Evolutionary conservation across 1,140 invertebrate species (phyloP), one percentile per base, ranked within the genome.

Genomic region (Achroia grisella): DNA sequence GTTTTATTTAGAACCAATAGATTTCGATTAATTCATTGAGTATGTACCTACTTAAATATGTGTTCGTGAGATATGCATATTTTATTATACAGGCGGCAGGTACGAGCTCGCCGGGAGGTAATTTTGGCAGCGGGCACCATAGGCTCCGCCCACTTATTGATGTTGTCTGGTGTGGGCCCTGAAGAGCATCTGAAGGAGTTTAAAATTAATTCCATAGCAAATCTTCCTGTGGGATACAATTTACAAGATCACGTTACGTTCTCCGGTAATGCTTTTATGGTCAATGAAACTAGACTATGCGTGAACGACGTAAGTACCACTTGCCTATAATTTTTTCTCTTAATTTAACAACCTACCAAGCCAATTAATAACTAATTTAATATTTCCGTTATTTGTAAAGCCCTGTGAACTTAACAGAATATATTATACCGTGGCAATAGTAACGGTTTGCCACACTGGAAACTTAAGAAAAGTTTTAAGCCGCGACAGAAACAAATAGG

Each of bases 191-290:
- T 92, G 0, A 30, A 59, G 9, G 57, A 81, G 10, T 44, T 87
- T 8, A 73, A 78, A 12, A 91, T 93, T 15, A 47, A 73, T 0
- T 81, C 89, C 0, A 50, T 92, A 9, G 78, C 89, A 45, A 89
- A 95, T 65, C 81, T 94, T 0, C 91, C 90, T 0, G 93, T 96
- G 0, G 95, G 95, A 0, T 88, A 91, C 44, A 96, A 96, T 72
- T 86, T 96, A 0, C 91, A 93, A 62, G 93, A 94, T 72, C 94
- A 95, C 56, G 88, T 93, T 11, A 92, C 91, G 0, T 88, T 92
- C 35, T 90, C 89, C 12, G 90, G 90, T 1, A 78, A 94, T 40
- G 89, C 89, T 0, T 94, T 93, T 59, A 73, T 91, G 15, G 88
- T 93, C 0, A 91, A 93, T 52, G 86, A 89, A 28, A 89, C 86